Percentiles rank a stretch among this genome's conserved stretches.
phyloP scores from a whole-genome alignment of 2,113 vertebrate species.

The Gulo gulo region DNA sequence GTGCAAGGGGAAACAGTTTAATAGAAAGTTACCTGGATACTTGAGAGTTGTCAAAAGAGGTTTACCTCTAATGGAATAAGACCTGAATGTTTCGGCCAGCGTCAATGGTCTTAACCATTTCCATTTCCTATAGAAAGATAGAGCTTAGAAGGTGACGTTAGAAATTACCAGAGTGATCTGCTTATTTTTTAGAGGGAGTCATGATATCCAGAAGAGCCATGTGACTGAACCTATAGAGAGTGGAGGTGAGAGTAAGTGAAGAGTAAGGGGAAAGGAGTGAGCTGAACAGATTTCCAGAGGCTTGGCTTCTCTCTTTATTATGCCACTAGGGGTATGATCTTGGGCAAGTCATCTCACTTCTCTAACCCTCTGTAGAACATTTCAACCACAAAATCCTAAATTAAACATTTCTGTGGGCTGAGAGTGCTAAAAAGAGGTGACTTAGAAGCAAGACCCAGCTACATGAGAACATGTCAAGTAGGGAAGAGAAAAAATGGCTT shows the following conservation, averaged over 20 bases:
- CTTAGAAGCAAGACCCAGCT: neutral
- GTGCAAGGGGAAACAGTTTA: neutral
- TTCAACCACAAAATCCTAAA: neutral
- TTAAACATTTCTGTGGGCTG: neutral
- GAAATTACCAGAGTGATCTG: neutral
- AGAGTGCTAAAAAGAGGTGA: neutral
- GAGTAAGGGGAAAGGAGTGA: neutral
- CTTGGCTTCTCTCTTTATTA: neutral
- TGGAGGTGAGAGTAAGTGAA: neutral
- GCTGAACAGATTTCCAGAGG: neutral
- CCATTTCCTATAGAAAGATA: neutral
- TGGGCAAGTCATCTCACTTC: neutral
- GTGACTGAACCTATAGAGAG: neutral
- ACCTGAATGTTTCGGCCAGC: neutral
- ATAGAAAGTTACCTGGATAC: conserved; percentile 40
- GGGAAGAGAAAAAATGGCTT: neutral
- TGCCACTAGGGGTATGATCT: neutral
- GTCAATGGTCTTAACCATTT: neutral
- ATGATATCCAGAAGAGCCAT: neutral
- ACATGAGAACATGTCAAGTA: neutral
- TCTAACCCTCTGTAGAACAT: neutral
- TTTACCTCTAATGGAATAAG: conserved; percentile 33
- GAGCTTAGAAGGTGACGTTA: neutral
- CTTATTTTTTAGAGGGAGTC: neutral
- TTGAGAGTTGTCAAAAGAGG: conserved; percentile 24